Evolutionary conservation across 37 sponge, comb jelly and placozoan genomes (phyloP), one percentile per base, ranked within the genome.

Genomic region (Eunapius fragilis): DNA sequence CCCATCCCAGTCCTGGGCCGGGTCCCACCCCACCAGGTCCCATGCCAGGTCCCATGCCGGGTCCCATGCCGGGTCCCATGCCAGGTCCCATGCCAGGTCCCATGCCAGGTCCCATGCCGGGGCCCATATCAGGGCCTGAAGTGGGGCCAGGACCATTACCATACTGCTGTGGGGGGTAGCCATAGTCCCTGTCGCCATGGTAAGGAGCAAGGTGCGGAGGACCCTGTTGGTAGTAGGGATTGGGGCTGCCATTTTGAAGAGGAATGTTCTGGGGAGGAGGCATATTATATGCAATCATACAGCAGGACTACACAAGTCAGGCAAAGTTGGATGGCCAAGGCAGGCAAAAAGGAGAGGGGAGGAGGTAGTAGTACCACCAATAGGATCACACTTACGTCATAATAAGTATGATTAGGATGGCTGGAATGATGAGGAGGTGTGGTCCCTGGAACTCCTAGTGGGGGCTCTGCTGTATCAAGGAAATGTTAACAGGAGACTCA

Each of bases 191-290:
- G 74, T 73, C 74, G 0, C 74, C 74, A 73, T 26, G 25, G 32
- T 73, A 73, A 1, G 41, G 41, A 6, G 27, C 67, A 50, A 67
- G 78, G 85, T 45, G 41, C 6, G 85, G 77, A 25, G 28, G 37
- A 3, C 85, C 85, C 85, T 85, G 85, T 32, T 76, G 78, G 38
- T 68, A 50, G 78, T 74, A 74, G 6, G 30, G 11, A 74, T 69
- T 32, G 2, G 38, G 45, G 45, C 49, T 73, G 45, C 47, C 45
- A 3, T 81, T 14, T 28, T 35, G 71, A 11, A 22, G 82, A 24
- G 83, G 50, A 74, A n/a, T 32, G 26, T 35, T 70, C 23, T 72
- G 17, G 26, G 75, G 75, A 48, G 75, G 75, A 30, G 27, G 74
- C 17, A n/a, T 41, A n/a, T 12, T 24, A 75, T 31, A 24, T 32